These are phyloP conservation scores for Alectoris magna DNA, from an alignment of 2,797 vertebrate species.

Conservation along the genomic window DNA sequence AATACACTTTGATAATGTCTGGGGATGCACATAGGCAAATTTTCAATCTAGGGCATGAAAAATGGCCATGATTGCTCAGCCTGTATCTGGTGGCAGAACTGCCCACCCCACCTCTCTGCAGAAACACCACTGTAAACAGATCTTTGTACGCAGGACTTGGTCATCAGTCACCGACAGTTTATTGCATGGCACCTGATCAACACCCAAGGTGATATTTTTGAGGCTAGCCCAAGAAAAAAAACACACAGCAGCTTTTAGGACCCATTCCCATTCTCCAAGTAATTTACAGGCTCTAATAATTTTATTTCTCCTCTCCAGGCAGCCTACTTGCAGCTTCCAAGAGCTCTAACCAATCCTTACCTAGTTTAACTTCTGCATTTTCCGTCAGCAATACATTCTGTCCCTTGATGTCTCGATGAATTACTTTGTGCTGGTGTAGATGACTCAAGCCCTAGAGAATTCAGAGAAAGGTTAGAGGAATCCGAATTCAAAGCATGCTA, in stretches of 20 bases:
- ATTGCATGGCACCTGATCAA: background rate
- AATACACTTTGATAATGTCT: background rate
- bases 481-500: slow-evolving; percentile 37
- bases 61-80: background rate
- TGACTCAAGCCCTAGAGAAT: slow-evolving; percentile 93
- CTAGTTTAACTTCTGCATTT: slow-evolving; percentile 97
- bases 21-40: rapidly evolving
- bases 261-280: background rate
- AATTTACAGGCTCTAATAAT: background rate
- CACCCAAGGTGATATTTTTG: background rate
- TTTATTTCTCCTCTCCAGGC: background rate
- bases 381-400: slow-evolving; percentile 97
- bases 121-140: background rate
- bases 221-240: background rate
- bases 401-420: slow-evolving; percentile 97
- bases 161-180: background rate
- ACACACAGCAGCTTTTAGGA: background rate
- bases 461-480: slow-evolving; percentile 65
- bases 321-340: background rate
- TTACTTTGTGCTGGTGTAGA: slow-evolving; percentile 98
- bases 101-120: background rate
- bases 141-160: background rate
- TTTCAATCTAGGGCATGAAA: background rate
- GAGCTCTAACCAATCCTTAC: slow-evolving; percentile 76
- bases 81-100: background rate